Conservation (phyloP, 2,797 vertebrate genomes). For the Gadopsis bispinosus region DNA sequence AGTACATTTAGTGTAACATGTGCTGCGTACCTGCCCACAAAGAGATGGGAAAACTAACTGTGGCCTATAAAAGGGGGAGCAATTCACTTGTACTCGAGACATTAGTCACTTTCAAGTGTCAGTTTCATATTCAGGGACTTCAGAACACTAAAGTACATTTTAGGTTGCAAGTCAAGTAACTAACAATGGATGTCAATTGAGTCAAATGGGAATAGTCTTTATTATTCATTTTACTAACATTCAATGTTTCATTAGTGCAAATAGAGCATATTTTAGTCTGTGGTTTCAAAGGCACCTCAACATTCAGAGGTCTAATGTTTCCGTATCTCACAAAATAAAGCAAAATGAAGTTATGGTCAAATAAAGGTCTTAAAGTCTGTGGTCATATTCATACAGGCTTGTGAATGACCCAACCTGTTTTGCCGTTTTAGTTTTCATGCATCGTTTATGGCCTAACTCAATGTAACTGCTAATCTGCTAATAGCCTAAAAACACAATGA, state of each 20-base stretch:
- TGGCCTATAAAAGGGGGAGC: neutral
- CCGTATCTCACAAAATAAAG: neutral
- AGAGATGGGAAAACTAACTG: conserved; percentile 11
- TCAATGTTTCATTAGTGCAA: neutral
- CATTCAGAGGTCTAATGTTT: neutral
- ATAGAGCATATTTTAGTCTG: neutral
- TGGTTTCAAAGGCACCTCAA: neutral
- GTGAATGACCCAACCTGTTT: conserved; percentile 13
- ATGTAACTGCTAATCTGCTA: conserved; percentile 48
- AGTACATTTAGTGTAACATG: neutral
- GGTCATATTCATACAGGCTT: neutral
- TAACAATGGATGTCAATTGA: neutral
- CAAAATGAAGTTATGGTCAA: neutral
- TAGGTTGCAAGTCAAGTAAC: neutral
- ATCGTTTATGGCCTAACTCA: conserved; percentile 34
- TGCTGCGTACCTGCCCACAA: conserved; percentile 2
- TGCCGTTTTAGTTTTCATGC: conserved; percentile 31
- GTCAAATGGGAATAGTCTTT: neutral
- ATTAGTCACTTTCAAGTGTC: conserved; percentile 1
- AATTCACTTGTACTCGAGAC: neutral
- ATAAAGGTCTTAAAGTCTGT: neutral
- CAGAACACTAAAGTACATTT: neutral
- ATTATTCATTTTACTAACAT: neutral
- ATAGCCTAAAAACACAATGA: conserved; percentile 67
- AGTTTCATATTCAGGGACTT: no score